Evolutionary conservation across 2,888 invertebrate genomes (phyloP).

Genomic region (Hyposoter dolosus): DNA sequence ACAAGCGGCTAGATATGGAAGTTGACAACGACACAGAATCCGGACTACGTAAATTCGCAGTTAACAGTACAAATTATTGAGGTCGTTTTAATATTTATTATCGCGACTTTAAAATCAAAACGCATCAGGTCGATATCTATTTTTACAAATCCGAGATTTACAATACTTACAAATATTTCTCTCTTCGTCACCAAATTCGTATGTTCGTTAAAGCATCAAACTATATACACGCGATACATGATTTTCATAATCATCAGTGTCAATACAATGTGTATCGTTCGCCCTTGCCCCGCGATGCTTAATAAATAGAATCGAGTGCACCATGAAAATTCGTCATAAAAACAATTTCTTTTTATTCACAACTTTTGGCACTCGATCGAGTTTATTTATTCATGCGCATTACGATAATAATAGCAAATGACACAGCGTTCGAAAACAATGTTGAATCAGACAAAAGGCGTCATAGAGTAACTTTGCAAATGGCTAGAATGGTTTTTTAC

Average conservation of each 20-base stretch:
- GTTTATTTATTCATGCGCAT: not conserved
- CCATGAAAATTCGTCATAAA: not conserved
- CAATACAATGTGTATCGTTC: not conserved
- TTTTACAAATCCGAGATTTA: conserved; percentile 57
- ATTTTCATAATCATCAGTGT: not conserved
- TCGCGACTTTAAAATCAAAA: conserved; percentile 54
- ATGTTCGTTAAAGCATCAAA: not conserved
- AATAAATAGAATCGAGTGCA: conserved; percentile 1
- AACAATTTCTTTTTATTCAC: not conserved
- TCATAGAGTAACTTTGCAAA: conserved; percentile 12
- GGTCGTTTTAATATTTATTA: not conserved
- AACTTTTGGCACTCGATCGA: not conserved
- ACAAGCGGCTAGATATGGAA: not conserved
- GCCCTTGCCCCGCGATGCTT: not conserved
- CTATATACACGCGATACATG: not conserved
- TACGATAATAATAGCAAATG: not conserved
- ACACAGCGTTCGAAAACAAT: not conserved
- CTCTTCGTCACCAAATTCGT: not conserved
- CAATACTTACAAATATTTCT: conserved; percentile 25
- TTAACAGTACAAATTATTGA: conserved; percentile 24
- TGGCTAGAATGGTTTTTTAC: not conserved
- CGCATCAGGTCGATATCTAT: conserved; percentile 50
- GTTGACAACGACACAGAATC: conserved; percentile 17
- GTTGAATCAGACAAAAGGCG: not conserved
- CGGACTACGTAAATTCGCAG: not conserved